phyloP scores from a whole-genome alignment of 1,140 invertebrate genomes.

The Drosophila baimaii region DNA sequence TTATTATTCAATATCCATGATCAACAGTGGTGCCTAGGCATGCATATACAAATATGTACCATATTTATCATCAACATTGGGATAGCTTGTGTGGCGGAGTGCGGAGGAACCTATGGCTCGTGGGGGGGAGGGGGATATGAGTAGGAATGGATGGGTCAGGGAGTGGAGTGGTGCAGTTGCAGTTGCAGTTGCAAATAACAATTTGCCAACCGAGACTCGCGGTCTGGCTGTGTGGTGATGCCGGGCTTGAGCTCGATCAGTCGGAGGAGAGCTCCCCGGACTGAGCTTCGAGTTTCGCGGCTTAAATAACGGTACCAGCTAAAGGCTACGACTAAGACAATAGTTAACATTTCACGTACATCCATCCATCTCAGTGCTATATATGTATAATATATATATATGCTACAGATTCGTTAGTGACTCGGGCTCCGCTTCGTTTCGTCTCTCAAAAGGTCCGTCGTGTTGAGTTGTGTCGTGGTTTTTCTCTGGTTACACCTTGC shows the following conservation, averaged over 20 bases:
- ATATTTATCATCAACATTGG: slow-evolving; percentile 17
- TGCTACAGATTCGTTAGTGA: slow-evolving; percentile 11
- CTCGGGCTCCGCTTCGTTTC: slow-evolving; percentile 8
- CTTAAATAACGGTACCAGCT: slow-evolving; percentile 34
- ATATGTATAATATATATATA: background rate
- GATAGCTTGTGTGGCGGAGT: slow-evolving; percentile 5
- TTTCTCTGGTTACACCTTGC: slow-evolving; percentile 1
- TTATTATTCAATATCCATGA: slow-evolving; percentile 33
- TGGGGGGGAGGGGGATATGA: background rate
- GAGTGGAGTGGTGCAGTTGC: background rate
- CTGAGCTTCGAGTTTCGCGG: slow-evolving; percentile 6
- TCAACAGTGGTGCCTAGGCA: slow-evolving; percentile 25
- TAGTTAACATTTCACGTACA: slow-evolving; percentile 55
- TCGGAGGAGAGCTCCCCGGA: background rate
- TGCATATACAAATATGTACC: slow-evolving; percentile 4
- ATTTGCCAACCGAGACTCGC: slow-evolving; percentile 18
- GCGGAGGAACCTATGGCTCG: slow-evolving; percentile 12
- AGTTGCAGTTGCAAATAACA: slow-evolving; percentile 46
- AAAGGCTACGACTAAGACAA: slow-evolving; percentile 53
- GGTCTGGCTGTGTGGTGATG: background rate
- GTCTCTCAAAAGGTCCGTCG: slow-evolving; percentile 6
- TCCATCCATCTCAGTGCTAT: slow-evolving; percentile 8
- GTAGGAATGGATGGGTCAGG: background rate
- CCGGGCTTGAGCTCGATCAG: background rate
- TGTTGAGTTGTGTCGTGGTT: background rate